These are phyloP conservation scores for Scleropages formosus DNA, from an alignment of 2,797 vertebrate species.

Conservation along the genomic window DNA sequence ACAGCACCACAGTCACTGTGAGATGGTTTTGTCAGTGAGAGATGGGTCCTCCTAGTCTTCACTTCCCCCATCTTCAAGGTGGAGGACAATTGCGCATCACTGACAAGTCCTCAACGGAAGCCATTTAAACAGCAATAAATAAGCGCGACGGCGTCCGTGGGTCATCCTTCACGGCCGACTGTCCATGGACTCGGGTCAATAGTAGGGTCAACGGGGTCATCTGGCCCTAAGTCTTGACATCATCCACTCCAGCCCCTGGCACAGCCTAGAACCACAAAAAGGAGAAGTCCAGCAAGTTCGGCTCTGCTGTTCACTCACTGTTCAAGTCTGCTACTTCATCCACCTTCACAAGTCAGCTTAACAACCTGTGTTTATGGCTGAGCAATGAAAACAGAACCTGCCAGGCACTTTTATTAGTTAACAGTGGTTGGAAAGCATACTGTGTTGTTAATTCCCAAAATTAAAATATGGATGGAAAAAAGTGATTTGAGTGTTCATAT, in stretches of 20 bases:
- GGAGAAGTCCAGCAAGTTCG: neutral
- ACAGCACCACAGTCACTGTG: neutral
- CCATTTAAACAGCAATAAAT: conserved; percentile 62
- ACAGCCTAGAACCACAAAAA: conserved; percentile 73
- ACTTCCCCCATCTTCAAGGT: conserved; percentile 49
- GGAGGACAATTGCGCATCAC: conserved; percentile 27
- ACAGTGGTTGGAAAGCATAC: too few species aligned
- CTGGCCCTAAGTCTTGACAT: conserved; percentile 95
- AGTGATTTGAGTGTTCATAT: too few species aligned
- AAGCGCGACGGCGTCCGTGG: conserved; percentile 57
- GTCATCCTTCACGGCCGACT: conserved; percentile 51
- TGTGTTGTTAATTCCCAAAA: too few species aligned
- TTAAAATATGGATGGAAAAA: too few species aligned
- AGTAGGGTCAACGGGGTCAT: conserved; percentile 77
- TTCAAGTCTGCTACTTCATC: too few species aligned
- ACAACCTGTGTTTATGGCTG: too few species aligned
- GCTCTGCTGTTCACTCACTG: too few species aligned
- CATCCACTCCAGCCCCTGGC: conserved; percentile 99
- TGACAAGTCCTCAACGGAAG: too few species aligned
- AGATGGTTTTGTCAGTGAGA: too few species aligned
- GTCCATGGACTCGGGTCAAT: conserved; percentile 47
- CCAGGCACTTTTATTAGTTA: too few species aligned
- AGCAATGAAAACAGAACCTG: too few species aligned
- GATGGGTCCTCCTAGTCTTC: conserved; percentile 37
- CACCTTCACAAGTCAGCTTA: too few species aligned